These are phyloP conservation scores for Rhyacichthys aspro DNA, from an alignment of 2,797 vertebrate species.

Conservation along the genomic window DNA sequence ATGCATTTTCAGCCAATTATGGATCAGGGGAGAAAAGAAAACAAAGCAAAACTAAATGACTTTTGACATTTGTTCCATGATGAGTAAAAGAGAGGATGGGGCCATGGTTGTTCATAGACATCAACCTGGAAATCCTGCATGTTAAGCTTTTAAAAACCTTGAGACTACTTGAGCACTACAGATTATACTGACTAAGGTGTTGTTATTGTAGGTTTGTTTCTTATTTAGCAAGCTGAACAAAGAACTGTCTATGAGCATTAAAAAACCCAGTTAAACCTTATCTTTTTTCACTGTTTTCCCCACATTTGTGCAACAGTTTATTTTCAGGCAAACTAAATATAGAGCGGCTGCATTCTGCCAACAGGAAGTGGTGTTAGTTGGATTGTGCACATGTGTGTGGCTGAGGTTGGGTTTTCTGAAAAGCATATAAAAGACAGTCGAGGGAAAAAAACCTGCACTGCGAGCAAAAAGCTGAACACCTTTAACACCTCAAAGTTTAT, in stretches of 20 bases:
- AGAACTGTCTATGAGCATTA: background rate
- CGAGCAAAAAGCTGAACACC: slow-evolving; percentile 54
- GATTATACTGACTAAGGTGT: no score
- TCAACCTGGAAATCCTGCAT: no score
- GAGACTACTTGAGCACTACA: no score
- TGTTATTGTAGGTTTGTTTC: no score
- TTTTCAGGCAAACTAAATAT: slow-evolving; percentile 75
- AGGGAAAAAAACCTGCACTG: slow-evolving; percentile 27
- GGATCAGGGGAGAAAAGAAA: no score
- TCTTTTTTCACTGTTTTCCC: slow-evolving; percentile 44
- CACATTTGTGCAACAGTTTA: slow-evolving; percentile 54
- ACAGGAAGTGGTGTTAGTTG: slow-evolving; percentile 78
- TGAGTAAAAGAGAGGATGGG: no score
- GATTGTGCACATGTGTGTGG: slow-evolving; percentile 55
- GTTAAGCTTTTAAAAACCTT: no score
- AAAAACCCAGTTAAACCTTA: slow-evolving; percentile 19
- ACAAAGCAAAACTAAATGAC: no score
- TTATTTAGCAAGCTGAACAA: no score
- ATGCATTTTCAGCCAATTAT: no score
- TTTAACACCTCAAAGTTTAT: slow-evolving; percentile 35
- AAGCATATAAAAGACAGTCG: slow-evolving; percentile 2
- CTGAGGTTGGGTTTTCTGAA: slow-evolving; percentile 39
- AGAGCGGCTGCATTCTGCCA: slow-evolving; percentile 60
- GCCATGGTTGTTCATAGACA: no score
- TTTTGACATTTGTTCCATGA: no score